Percentiles rank a stretch among this genome's conserved stretches.
phyloP scores from a whole-genome alignment of 2,888 invertebrate species.

The Aradus depressus region DNA sequence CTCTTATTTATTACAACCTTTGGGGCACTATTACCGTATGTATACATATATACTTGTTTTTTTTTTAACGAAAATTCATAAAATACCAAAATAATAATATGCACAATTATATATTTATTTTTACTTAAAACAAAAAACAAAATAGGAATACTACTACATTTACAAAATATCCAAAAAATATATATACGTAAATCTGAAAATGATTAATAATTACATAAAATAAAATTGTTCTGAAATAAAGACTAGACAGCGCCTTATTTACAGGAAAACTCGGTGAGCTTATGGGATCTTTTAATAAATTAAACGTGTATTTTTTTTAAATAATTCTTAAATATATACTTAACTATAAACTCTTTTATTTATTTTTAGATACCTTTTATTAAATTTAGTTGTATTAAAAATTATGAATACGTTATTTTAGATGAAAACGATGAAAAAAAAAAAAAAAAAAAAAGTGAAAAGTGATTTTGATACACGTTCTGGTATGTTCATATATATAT shows the following conservation, averaged over 20 bases:
- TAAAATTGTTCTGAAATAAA: conserved; percentile 10
- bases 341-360: too few relatives aligned
- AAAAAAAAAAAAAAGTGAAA: conserved; percentile 6
- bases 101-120: conserved; percentile 15
- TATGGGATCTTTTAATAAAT: too few relatives aligned
- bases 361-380: too few relatives aligned
- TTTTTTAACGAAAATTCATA: conserved; percentile 13
- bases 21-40: conserved; percentile 26
- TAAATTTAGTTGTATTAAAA: too few relatives aligned
- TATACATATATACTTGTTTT: conserved; percentile 26
- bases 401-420: conserved; percentile 17
- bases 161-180: conserved; percentile 19
- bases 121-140: conserved; percentile 9
- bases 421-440: conserved; percentile 15
- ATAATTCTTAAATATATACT: conserved; percentile 9
- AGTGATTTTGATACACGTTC: too few relatives aligned
- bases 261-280: conserved; percentile 15
- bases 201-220: conserved; percentile 11
- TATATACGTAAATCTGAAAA: conserved; percentile 14
- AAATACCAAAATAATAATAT: conserved; percentile 15
- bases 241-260: conserved; percentile 17
- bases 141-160: too few relatives aligned
- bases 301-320: conserved; percentile 14
- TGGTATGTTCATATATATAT: too few relatives aligned
- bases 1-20: conserved; percentile 26